phyloP scores from a whole-genome alignment of 2,888 invertebrate species.

The Euplagia quadripunctaria region DNA sequence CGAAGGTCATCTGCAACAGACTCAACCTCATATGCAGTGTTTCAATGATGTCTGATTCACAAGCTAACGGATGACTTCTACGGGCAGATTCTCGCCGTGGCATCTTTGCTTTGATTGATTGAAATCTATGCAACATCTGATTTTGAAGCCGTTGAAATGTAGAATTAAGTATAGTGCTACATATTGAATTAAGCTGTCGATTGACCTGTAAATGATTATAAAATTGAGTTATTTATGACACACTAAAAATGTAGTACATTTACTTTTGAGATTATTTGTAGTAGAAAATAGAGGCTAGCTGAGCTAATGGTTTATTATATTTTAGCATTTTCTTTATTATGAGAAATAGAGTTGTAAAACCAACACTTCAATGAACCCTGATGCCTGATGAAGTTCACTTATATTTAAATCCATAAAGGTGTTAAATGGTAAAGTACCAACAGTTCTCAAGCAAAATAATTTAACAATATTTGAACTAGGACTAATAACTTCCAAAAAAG shows the following conservation, averaged over 20 bases:
- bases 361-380: background rate
- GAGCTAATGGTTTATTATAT: no score
- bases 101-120: conserved; percentile 96
- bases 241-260: background rate
- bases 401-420: background rate
- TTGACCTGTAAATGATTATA: conserved; percentile 89
- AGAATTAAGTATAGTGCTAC: conserved; percentile 93
- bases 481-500: background rate
- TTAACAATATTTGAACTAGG: no score
- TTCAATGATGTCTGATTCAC: conserved; percentile 97
- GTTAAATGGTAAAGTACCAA: background rate
- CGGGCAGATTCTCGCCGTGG: conserved; percentile 96
- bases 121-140: conserved; percentile 94
- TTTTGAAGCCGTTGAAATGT: conserved; percentile 95
- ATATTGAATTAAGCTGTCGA: conserved; percentile 92
- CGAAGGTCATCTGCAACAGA: conserved; percentile 97
- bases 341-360: background rate
- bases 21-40: conserved; percentile 97
- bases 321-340: background rate
- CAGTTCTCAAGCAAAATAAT: background rate
- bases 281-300: background rate
- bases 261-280: background rate
- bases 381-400: background rate
- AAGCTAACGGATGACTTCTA: conserved; percentile 95
- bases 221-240: background rate